Conservation (phyloP, 2,113 vertebrate genomes). For the Clinocottus analis region DNA sequence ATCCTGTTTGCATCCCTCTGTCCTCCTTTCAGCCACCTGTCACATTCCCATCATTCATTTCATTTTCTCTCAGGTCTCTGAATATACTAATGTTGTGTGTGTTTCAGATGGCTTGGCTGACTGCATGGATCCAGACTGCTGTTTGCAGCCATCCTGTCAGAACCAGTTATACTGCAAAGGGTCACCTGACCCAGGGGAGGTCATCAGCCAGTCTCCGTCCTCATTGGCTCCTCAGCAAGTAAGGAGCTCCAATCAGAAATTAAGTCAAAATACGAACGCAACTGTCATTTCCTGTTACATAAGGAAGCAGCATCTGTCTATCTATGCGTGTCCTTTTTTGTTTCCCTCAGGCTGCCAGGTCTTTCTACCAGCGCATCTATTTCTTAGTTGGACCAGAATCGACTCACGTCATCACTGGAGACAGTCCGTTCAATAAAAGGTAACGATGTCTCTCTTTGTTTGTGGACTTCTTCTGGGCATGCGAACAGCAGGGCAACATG, state of each 20-base stretch:
- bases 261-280: background rate
- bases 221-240: constrained; percentile 88
- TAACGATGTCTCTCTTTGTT: constrained; percentile 52
- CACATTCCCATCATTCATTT: background rate
- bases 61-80: background rate
- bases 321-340: background rate
- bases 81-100: background rate
- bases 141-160: constrained; percentile 95
- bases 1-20: background rate
- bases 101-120: constrained; percentile 92
- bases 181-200: constrained; percentile 92
- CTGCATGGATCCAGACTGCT: constrained; percentile 99
- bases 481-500: background rate
- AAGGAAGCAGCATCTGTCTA: background rate
- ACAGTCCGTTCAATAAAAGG: constrained; percentile 97
- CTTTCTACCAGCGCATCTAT: constrained; percentile 94
- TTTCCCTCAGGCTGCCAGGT: constrained; percentile 87
- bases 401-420: constrained; percentile 91
- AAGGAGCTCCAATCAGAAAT: background rate
- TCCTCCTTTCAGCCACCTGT: background rate
- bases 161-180: constrained; percentile 93
- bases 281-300: background rate
- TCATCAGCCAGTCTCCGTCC: constrained; percentile 92
- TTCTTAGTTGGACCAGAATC: constrained; percentile 93
- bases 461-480: background rate